Evolutionary conservation across 2,797 vertebrate species (phyloP).

Genomic region (Liasis olivaceus): DNA sequence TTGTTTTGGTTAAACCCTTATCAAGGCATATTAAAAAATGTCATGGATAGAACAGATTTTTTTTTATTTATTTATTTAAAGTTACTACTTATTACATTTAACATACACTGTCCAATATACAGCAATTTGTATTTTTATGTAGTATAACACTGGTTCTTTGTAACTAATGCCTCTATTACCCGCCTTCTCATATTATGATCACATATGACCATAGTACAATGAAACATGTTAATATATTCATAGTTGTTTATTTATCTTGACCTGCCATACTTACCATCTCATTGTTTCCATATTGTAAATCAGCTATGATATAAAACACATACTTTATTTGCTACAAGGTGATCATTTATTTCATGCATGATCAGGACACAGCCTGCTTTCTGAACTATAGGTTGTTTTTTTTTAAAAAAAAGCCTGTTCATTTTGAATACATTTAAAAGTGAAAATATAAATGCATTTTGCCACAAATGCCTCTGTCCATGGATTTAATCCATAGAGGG

Average conservation of each 20-base stretch:
- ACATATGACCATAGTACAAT: not conserved
- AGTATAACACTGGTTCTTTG: not conserved
- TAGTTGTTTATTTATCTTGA: not conserved
- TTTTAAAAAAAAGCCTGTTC: too few species aligned
- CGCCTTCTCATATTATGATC: not conserved
- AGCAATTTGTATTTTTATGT: not conserved
- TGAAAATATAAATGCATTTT: too few species aligned
- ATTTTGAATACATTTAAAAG: too few species aligned
- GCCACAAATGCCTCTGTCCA: too few species aligned
- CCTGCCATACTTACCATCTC: not conserved
- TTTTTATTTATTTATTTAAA: slow-evolving; percentile 25
- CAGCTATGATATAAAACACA: not conserved
- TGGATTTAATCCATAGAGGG: too few species aligned
- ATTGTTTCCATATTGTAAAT: not conserved
- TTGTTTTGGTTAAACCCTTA: not conserved
- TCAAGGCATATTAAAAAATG: not conserved
- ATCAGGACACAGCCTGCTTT: not conserved
- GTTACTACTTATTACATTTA: slow-evolving; percentile 43
- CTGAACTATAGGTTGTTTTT: not conserved
- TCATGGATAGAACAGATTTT: not conserved
- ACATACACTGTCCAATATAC: slow-evolving; percentile 37
- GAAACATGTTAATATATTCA: not conserved
- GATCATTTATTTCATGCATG: not conserved
- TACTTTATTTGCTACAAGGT: too few species aligned
- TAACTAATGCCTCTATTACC: not conserved